Evolutionary conservation across 2,888 invertebrate genomes (phyloP), one percentile per base, ranked within the genome.

Genomic region (Pristionchus arcanus): DNA sequence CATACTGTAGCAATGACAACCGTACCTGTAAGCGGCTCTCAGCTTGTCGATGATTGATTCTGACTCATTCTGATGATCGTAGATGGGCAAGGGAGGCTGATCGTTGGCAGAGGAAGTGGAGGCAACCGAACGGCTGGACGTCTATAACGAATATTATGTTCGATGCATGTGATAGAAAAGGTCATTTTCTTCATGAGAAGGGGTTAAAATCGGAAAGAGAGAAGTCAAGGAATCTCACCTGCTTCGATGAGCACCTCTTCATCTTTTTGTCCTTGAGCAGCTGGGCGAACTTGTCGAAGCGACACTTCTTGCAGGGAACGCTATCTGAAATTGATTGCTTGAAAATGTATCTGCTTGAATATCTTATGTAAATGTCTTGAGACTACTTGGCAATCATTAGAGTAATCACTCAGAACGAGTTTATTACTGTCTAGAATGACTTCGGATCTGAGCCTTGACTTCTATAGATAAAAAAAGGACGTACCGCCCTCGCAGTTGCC

Each of bases 201-300:
- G n/a, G n/a, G n/a, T n/a, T 13, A 1, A 13, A 9, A n/a, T 68
- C 19, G 37, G 37, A 2, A 16, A 34, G 9, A 5, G 2, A 37
- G 16, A 34, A 31, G 7, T 1, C 34, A 34, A 34, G 21, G 9
- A 42, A 19, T 15, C 42, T 77, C 25, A 74, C 77, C 77, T 77
- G 37, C n/a, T 77, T 77, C 25, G 77, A 42, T 9, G 37, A 34
- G n/a, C 42, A 19, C 25, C 77, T 77, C 42, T 77, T 77, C 77
- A 77, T 19, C n/a, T 77, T 77, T 42, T 77, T 77, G 21, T 77
- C 77, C 77, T 77, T 77, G 42, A 77, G 42, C 19, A 77, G 49
- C n/a, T 77, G 25, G 1, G 42, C 2, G 77, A 77, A 77, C n/a
- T 77, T 77, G 77, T 77, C 77, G n/a, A 42, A 77, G 77, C 77